These are phyloP conservation scores for Sarcophaga peregrina DNA, from an alignment of 1,140 invertebrate species.

Conservation along the genomic window DNA sequence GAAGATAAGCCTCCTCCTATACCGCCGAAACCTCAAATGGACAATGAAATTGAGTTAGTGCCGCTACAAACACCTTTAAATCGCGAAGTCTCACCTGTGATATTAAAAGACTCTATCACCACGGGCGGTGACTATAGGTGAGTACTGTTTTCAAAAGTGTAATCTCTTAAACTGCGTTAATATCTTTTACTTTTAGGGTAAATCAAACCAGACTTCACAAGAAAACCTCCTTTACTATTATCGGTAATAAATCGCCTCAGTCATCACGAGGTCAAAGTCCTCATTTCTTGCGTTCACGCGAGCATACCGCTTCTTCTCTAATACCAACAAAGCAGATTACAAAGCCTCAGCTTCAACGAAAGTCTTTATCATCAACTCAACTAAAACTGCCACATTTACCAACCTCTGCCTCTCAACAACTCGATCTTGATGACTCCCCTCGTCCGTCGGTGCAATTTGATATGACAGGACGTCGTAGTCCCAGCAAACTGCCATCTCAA, in stretches of 20 bases:
- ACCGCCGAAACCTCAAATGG: slow-evolving; percentile 31
- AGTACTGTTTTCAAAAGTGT: too few species aligned
- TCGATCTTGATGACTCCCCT: slow-evolving; percentile 57
- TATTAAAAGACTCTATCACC: slow-evolving; percentile 57
- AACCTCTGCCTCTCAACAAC: neutral
- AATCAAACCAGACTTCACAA: slow-evolving; percentile 65
- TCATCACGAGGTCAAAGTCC: slow-evolving; percentile 61
- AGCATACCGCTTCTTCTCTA: slow-evolving; percentile 51
- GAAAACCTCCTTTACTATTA: slow-evolving; percentile 72
- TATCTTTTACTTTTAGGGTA: slow-evolving; percentile 54
- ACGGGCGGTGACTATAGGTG: slow-evolving; percentile 63
- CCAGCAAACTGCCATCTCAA: slow-evolving; percentile 56
- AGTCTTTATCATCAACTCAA: slow-evolving; percentile 52
- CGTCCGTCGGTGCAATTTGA: slow-evolving; percentile 64
- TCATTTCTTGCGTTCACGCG: slow-evolving; percentile 69
- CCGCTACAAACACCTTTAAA: slow-evolving; percentile 27
- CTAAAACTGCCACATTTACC: slow-evolving; percentile 52
- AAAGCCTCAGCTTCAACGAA: slow-evolving; percentile 49
- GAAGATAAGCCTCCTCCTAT: slow-evolving; percentile 48
- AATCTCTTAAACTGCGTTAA: neutral
- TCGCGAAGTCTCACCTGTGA: slow-evolving; percentile 58
- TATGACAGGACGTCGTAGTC: slow-evolving; percentile 58
- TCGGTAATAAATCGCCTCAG: slow-evolving; percentile 68
- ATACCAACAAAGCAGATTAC: slow-evolving; percentile 46
- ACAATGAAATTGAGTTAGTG: slow-evolving; percentile 31